Evolutionary conservation across 1,140 invertebrate genomes (phyloP).

Genomic region (Temnothorax longispinosus): DNA sequence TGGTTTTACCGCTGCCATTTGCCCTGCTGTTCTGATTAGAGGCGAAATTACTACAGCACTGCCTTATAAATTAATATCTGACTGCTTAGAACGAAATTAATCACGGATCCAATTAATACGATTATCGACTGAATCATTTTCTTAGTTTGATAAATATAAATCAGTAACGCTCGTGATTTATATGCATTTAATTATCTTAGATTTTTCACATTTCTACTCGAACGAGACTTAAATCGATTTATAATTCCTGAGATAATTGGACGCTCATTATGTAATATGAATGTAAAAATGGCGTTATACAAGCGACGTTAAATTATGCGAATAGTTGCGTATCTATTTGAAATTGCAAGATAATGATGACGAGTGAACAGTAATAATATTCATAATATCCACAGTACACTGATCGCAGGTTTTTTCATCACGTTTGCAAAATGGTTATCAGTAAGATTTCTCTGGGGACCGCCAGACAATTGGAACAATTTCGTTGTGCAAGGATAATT

Average conservation of each 20-base stretch:
- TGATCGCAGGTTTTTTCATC: background rate
- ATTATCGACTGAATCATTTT: background rate
- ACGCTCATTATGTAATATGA: slow-evolving; percentile 16
- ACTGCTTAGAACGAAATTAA: background rate
- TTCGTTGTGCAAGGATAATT: background rate
- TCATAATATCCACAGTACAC: background rate
- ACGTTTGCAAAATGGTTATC: background rate
- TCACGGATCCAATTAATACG: background rate
- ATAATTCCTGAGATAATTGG: slow-evolving; percentile 19
- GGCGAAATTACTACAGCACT: background rate
- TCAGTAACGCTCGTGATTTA: background rate
- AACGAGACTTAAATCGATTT: background rate
- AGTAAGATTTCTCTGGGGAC: background rate
- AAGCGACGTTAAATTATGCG: slow-evolving; percentile 23
- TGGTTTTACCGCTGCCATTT: slow-evolving; percentile 4
- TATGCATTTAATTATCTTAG: background rate
- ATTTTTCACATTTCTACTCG: background rate
- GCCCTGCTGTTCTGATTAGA: background rate
- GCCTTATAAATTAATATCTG: background rate
- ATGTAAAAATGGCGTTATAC: slow-evolving; percentile 29
- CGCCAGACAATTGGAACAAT: background rate
- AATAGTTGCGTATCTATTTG: background rate
- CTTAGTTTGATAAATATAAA: background rate
- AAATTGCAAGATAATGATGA: slow-evolving; percentile 10
- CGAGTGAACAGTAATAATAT: slow-evolving; percentile 7